Percentiles rank a stretch among this genome's conserved stretches.
Conservation (phyloP, 2,797 vertebrate genomes). For the Rhinella marina region DNA sequence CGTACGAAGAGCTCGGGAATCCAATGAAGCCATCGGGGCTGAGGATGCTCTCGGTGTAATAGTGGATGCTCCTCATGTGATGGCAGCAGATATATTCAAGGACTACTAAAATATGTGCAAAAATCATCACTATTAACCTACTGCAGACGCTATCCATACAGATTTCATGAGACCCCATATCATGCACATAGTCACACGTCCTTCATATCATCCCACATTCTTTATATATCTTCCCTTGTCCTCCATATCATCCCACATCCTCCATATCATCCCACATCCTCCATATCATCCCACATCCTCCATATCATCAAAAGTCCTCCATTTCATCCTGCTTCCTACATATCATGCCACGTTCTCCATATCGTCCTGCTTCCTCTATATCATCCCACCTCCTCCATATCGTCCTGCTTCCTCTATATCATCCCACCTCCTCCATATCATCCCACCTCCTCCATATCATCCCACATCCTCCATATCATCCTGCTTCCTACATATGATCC, state of each 20-base stretch:
- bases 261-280: too few relatives aligned
- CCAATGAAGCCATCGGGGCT: constrained; percentile 81
- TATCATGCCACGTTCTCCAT: too few relatives aligned
- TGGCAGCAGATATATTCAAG: constrained; percentile 82
- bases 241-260: too few relatives aligned
- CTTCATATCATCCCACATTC: too few relatives aligned
- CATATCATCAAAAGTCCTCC: too few relatives aligned
- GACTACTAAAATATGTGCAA: constrained; percentile 73
- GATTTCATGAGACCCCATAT: neutral
- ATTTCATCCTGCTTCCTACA: too few relatives aligned
- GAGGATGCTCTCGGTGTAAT: constrained; percentile 81
- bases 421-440: neutral
- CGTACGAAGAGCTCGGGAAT: constrained; percentile 76
- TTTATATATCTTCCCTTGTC: too few relatives aligned
- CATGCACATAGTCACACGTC: too few relatives aligned
- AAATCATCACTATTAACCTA: neutral
- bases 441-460: neutral
- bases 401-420: too few relatives aligned
- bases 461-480: neutral
- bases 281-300: neutral
- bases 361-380: too few relatives aligned
- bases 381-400: too few relatives aligned
- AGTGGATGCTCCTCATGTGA: constrained; percentile 85
- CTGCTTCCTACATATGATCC: too few relatives aligned
- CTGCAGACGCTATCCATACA: neutral